A percentile compares a stretch with the other conserved stretches of the same genome.
Evolutionary conservation across 2,113 vertebrate genomes (phyloP).

Genomic region (Xiphorhynchus elegans): DNA sequence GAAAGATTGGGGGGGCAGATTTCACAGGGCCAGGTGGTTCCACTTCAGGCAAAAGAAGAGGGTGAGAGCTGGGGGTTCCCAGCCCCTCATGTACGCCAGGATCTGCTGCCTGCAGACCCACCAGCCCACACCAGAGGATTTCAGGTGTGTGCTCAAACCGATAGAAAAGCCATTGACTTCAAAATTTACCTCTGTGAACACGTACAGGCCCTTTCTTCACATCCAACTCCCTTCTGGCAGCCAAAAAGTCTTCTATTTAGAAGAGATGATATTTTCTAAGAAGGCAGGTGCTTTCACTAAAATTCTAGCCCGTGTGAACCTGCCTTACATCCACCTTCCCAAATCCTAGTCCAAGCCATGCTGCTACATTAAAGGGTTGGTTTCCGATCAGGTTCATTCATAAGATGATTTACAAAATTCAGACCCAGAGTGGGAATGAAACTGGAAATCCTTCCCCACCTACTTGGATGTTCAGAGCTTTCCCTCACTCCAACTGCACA

Average conservation of each 20-base stretch:
- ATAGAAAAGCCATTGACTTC: neutral
- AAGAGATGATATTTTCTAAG: neutral
- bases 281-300: neutral
- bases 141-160: neutral
- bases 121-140: neutral
- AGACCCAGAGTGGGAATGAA: neutral
- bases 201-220: neutral
- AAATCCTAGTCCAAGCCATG: neutral
- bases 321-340: neutral
- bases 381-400: neutral
- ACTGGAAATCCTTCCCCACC: neutral
- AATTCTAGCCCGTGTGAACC: neutral
- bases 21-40: neutral
- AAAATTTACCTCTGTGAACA: neutral
- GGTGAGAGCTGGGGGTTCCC: neutral
- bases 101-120: neutral
- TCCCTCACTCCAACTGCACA: neutral
- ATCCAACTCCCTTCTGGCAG: neutral
- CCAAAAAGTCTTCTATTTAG: neutral
- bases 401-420: neutral
- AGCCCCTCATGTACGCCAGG: neutral
- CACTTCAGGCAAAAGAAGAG: neutral
- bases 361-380: neutral
- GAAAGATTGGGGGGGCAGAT: neutral
- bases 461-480: neutral